Base-by-base conservation (phyloP, 2,888 invertebrate genomes). In the Rhaphigaster nebulosa region DNA sequence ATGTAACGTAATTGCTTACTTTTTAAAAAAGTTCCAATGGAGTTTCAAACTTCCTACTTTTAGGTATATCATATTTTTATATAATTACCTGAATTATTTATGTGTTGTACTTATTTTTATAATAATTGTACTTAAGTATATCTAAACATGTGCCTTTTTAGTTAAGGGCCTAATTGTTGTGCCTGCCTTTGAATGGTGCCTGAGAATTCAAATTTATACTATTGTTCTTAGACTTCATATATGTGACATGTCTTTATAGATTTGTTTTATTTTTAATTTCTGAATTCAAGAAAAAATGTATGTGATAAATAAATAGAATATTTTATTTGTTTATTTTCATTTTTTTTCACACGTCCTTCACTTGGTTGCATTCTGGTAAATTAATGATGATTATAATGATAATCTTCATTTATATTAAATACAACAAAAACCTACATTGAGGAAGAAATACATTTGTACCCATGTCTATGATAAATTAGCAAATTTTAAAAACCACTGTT, bases 221-320 rank as follows among this genome's bases (percentile, higher is more conserved):
- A 12, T 84, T 84, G 45, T 84, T 84, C 80, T 41, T 23, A 41
- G 41, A 41, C 12, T 80, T 41, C 12, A 65, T 29, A 34, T 54
- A 38, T 52, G 54, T 56, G 50, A 29, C 12, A 26, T 54, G 29
- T 38, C 38, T 45, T 87, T 29, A 56, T n/a, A 8, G 34, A 54
- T 56, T 54, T 56, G 45, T 52, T 50, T 54, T 34, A 45, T 87
- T 52, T 88, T 88, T 54, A n/a, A 50, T 52, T 50, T 87, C 15
- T 87, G 54, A 50, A 88, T 54, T 38, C 12, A 41, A 26, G 38
- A 45, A 56, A 52, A 88, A 56, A 54, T 54, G 5, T 88, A 88
- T 88, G 88, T 88, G 88, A 88, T 88, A 88, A 88, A 88, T 52
- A 88, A 87, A 87, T 52, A 29, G 50, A 56, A 88, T 88, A 88